Conservation (phyloP, 2,888 invertebrate genomes). For the Plusia festucae region DNA sequence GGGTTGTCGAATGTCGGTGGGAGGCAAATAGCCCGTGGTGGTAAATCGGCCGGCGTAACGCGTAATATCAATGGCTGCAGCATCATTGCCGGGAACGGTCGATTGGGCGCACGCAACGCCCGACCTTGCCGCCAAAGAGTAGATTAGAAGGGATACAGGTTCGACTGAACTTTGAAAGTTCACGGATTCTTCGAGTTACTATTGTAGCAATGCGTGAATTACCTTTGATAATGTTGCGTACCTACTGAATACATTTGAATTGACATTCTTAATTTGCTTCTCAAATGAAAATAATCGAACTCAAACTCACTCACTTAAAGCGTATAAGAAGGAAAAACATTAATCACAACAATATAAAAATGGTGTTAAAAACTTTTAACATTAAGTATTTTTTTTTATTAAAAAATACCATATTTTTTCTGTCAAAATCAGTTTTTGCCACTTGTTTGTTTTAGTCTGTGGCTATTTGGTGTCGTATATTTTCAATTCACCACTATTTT, state of each 20-base stretch:
- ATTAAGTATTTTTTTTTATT: too few species aligned
- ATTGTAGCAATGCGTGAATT: slow-evolving; percentile 41
- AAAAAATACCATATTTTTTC: too few species aligned
- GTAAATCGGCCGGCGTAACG: slow-evolving; percentile 85
- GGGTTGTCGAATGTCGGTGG: slow-evolving; percentile 66
- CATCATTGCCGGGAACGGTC: slow-evolving; percentile 76
- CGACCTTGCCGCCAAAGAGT: slow-evolving; percentile 64
- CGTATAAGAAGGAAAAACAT: neutral
- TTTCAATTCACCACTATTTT: slow-evolving; percentile 72
- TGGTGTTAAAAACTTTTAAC: too few species aligned
- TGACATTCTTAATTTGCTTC: slow-evolving; percentile 9
- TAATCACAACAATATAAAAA: too few species aligned
- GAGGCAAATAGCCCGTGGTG: slow-evolving; percentile 85
- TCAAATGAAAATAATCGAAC: neutral
- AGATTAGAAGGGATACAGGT: slow-evolving; percentile 49
- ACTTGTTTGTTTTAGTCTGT: slow-evolving; percentile 58
- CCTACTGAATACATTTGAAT: slow-evolving; percentile 30
- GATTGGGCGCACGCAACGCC: slow-evolving; percentile 76
- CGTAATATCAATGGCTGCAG: slow-evolving; percentile 83
- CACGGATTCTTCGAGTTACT: slow-evolving; percentile 36
- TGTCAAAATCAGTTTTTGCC: neutral
- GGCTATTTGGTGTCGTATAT: slow-evolving; percentile 67
- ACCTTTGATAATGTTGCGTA: slow-evolving; percentile 38
- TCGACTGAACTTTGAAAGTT: slow-evolving; percentile 43
- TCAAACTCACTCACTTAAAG: too few species aligned